Conservation (phyloP, 2,888 invertebrate species). For the Drosophila eohydei region DNA sequence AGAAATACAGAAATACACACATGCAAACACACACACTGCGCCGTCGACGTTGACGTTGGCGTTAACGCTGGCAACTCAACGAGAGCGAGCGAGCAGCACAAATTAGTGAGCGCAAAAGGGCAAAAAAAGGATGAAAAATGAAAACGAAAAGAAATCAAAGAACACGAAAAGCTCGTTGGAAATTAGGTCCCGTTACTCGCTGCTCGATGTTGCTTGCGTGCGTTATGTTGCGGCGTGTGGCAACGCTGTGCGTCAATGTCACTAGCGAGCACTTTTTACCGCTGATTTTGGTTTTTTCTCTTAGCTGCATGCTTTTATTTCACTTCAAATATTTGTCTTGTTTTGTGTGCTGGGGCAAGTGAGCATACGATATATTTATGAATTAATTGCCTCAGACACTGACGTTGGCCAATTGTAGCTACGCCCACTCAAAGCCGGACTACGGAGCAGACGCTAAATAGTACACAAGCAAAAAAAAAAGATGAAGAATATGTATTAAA, state of each 20-base stretch:
- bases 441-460: neutral
- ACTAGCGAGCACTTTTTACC: slow-evolving; percentile 5
- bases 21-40: slow-evolving; percentile 9
- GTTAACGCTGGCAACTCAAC: slow-evolving; percentile 15
- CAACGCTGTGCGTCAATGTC: slow-evolving; percentile 39
- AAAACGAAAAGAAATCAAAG: slow-evolving; percentile 4
- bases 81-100: slow-evolving; percentile 15
- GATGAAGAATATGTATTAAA: neutral
- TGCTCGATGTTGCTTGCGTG: slow-evolving; percentile 15
- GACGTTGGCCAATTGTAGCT: slow-evolving; percentile 1
- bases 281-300: slow-evolving; percentile 3
- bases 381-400: neutral
- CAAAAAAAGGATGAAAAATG: slow-evolving; percentile 5
- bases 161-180: slow-evolving; percentile 22
- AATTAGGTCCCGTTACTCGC: slow-evolving; percentile 50
- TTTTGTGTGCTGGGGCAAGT: neutral
- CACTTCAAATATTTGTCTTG: neutral
- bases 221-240: slow-evolving; percentile 28
- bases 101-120: slow-evolving; percentile 40
- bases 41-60: slow-evolving; percentile 7
- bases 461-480: neutral
- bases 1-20: slow-evolving; percentile 13
- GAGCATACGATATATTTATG: neutral
- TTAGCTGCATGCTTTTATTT: neutral
- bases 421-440: neutral